Evolutionary conservation across 2,888 invertebrate species (phyloP), one percentile per base, ranked within the genome.

Genomic region (Drosophila mimica): DNA sequence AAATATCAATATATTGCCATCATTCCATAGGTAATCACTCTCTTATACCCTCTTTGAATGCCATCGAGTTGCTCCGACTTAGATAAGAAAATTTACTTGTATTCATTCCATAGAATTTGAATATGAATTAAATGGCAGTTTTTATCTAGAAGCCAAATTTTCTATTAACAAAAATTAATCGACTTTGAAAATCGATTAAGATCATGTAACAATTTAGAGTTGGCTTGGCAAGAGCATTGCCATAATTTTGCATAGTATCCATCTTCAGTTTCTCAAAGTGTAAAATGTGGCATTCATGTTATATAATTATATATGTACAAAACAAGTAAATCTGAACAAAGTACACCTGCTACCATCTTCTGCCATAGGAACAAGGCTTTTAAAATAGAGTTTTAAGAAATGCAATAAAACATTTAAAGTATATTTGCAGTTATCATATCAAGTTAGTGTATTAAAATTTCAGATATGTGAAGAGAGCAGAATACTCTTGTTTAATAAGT

Each of bases 401-500:
- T 20, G 3, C 15, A 34, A 9, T 25, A 53, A 15, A 34, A 2
- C 15, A 28, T 15, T 8, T 28, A 5, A 25, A 15, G 0, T 11
- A 2, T 11, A 15, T 20, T 25, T 15, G 8, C 2, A 30, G n/a
- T n/a, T n/a, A n/a, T n/a, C n/a, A n/a, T n/a, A 28, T 15, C 17
- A 11, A 52, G 34, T 43, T 31, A 74, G 79, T n/a, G 78, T 56
- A 71, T 25, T 34, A 0, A 11, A 20, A 49, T 53, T 51, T 66
- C 77, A 56, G 17, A 40, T 56, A 33, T 9, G 1, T 8, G 6
- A 28, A 7, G 3, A 17, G 25, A 33, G 13, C 46, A 51, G 54
- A 53, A 70, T 72, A 59, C 66, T 59, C 68, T 68, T 67, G 68
- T 83, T 84, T 87, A 84, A 88, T 87, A 84, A 89, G 85, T 88